These are phyloP conservation scores for Pseudoatta argentina DNA, from an alignment of 1,140 invertebrate genomes.

Conservation along the genomic window DNA sequence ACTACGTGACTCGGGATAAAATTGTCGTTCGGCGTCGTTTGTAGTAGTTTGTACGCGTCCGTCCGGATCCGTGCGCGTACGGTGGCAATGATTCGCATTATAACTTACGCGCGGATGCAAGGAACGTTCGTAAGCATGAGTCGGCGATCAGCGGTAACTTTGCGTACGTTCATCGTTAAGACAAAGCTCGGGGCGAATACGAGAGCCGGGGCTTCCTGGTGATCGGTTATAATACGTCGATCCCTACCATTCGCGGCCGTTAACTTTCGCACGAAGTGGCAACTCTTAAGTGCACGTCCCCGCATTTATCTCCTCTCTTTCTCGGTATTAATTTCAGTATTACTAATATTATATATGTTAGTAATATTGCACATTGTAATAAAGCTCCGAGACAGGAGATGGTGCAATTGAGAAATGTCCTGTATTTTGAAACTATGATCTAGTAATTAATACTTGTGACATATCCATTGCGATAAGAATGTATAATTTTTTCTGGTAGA, in stretches of 20 bases:
- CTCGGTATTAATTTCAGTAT: slow-evolving; percentile 3
- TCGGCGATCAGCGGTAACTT: slow-evolving; percentile 54
- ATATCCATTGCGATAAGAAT: not conserved
- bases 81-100: slow-evolving; percentile 61
- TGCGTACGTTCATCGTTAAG: slow-evolving; percentile 50
- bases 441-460: not conserved
- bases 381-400: not conserved
- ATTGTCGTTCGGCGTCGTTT: slow-evolving; percentile 12
- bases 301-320: not conserved
- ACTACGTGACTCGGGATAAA: slow-evolving; percentile 9
- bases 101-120: slow-evolving; percentile 26
- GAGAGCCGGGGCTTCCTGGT: slow-evolving; percentile 41
- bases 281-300: not conserved
- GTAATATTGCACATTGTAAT: too few species aligned
- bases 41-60: not conserved
- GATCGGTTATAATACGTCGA: slow-evolving; percentile 48
- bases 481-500: not conserved
- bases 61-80: slow-evolving; percentile 37
- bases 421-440: not conserved
- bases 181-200: slow-evolving; percentile 53
- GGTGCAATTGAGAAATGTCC: not conserved
- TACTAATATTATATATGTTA: not conserved
- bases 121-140: slow-evolving; percentile 51
- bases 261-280: slow-evolving; percentile 37
- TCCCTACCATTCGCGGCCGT: slow-evolving; percentile 21